Conservation (phyloP, 2,888 invertebrate species). For the Calameuta filiformis region DNA sequence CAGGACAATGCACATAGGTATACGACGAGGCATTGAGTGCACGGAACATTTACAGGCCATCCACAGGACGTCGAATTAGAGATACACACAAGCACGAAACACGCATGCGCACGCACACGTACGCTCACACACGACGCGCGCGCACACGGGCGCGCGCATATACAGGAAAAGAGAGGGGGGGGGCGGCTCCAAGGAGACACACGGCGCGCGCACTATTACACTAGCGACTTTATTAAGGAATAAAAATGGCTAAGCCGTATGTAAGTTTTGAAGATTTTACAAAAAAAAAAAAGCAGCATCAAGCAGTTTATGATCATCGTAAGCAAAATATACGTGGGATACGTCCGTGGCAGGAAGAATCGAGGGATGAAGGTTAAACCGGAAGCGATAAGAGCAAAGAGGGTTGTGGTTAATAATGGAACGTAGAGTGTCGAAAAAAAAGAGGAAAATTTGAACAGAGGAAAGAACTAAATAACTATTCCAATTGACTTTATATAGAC, state of each 20-base stretch:
- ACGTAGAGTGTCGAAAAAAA: slow-evolving; percentile 17
- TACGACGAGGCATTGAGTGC: too few relatives aligned
- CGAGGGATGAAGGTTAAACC: too few relatives aligned
- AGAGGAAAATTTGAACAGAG: slow-evolving; percentile 27
- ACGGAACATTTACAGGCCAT: too few relatives aligned
- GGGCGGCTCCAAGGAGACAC: background rate
- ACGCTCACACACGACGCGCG: background rate
- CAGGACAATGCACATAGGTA: too few relatives aligned
- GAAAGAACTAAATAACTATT: slow-evolving; percentile 27
- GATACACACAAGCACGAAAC: background rate
- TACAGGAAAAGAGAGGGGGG: too few relatives aligned
- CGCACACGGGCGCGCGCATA: too few relatives aligned
- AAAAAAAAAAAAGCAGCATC: slow-evolving; percentile 25
- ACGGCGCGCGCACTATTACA: background rate
- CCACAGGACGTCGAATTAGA: background rate
- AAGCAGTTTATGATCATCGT: background rate
- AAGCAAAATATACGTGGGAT: background rate
- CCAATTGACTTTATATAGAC: slow-evolving; percentile 28
- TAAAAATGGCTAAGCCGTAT: slow-evolving; percentile 32
- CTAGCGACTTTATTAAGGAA: slow-evolving; percentile 20
- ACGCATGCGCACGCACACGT: background rate
- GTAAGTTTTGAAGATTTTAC: slow-evolving; percentile 59
- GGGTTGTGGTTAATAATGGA: slow-evolving; percentile 29
- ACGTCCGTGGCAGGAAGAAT: background rate
- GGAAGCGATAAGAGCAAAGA: background rate